A percentile compares a stretch with the other conserved stretches of the same genome.
Evolutionary conservation across 2,797 vertebrate genomes (phyloP).

Genomic region (Sternotherus odoratus): DNA sequence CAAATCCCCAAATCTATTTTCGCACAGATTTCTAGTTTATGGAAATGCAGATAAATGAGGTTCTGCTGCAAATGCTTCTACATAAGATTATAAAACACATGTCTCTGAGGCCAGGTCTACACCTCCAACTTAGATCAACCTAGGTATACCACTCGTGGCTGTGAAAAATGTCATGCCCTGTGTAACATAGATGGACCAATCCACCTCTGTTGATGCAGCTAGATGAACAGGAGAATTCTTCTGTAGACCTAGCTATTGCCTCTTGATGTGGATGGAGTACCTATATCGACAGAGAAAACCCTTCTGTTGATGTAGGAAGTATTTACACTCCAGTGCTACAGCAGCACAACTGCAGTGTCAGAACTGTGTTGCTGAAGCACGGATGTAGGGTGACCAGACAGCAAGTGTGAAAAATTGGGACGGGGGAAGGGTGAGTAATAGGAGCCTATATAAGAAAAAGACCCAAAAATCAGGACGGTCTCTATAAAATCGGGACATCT

Average conservation of each 20-base stretch:
- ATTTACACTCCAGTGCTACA: neutral
- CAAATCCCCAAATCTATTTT: neutral
- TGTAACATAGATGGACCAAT: neutral
- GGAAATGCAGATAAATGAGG: neutral
- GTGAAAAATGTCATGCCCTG: neutral
- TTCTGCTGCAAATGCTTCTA: neutral
- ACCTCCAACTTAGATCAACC: neutral
- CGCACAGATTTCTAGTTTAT: neutral
- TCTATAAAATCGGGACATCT: too few species aligned
- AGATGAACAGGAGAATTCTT: neutral
- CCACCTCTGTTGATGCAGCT: neutral
- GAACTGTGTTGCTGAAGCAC: neutral
- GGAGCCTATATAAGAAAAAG: too few species aligned
- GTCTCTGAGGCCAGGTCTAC: neutral
- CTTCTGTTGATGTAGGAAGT: neutral
- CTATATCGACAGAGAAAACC: neutral
- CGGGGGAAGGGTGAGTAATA: too few species aligned
- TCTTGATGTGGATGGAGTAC: neutral
- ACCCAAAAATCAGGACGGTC: too few species aligned
- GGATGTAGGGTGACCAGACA: neutral
- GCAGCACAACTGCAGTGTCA: neutral
- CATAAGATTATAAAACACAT: slow-evolving; percentile 6
- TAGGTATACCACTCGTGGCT: neutral
- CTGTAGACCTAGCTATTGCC: neutral
- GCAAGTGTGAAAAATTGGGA: too few species aligned